Percentiles rank a stretch among this genome's conserved stretches.
Evolutionary conservation across 2,113 vertebrate genomes (phyloP).

Genomic region (Uria lomvia): DNA sequence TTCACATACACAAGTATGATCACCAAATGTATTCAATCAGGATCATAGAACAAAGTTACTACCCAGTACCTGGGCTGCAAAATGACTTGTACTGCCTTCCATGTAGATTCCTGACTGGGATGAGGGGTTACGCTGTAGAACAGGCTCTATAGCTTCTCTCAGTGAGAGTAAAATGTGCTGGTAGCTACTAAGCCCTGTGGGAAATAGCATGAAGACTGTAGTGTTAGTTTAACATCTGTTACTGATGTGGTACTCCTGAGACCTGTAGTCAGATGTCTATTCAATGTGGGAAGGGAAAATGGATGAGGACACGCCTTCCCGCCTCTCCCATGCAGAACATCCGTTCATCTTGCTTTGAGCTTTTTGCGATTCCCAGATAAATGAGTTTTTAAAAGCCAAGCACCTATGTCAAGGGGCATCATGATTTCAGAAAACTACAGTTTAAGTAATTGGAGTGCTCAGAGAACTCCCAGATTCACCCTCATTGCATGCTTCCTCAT

Average conservation of each 20-base stretch:
- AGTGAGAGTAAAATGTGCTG: not conserved
- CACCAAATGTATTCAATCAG: not conserved
- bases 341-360: not conserved
- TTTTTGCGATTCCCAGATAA: not conserved
- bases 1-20: not conserved
- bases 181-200: not conserved
- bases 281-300: not conserved
- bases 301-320: not conserved
- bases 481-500: not conserved
- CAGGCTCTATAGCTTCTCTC: not conserved
- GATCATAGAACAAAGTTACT: not conserved
- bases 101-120: not conserved
- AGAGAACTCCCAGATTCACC: not conserved
- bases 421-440: not conserved
- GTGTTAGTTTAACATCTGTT: not conserved
- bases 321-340: not conserved
- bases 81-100: not conserved
- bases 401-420: not conserved
- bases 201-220: not conserved
- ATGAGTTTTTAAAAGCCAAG: not conserved
- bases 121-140: not conserved
- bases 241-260: not conserved
- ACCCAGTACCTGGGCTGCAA: not conserved
- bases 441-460: not conserved
- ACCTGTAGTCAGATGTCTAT: not conserved